These are phyloP conservation scores for Gisinianus flammeolus DNA, from an alignment of 2,888 invertebrate genomes.

Conservation along the genomic window DNA sequence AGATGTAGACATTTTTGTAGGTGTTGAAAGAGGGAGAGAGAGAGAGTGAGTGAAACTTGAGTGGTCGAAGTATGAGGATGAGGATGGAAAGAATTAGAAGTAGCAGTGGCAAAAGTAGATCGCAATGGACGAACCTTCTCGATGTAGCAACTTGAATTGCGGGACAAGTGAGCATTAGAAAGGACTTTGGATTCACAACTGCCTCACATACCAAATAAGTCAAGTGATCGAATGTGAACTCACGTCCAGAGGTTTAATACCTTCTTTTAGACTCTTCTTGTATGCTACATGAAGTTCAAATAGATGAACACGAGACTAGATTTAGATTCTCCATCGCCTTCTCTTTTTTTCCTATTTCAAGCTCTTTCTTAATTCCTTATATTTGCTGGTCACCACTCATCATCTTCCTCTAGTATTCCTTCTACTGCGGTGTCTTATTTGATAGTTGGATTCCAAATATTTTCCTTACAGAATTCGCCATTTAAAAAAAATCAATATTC, in stretches of 20 bases:
- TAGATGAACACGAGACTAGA: not conserved
- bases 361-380: not conserved
- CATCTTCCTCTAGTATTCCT: not conserved
- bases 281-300: not conserved
- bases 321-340: too few species aligned
- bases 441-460: too few species aligned
- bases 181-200: not conserved
- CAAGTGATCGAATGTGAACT: not conserved
- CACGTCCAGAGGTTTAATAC: not conserved
- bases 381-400: not conserved
- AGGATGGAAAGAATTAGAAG: too few species aligned
- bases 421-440: not conserved
- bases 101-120: not conserved
- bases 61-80: not conserved
- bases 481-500: too few species aligned
- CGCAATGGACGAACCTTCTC: not conserved
- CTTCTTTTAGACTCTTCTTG: not conserved
- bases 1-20: not conserved
- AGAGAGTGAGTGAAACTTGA: not conserved
- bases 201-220: constrained; percentile 8
- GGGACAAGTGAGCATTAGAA: constrained; percentile 12
- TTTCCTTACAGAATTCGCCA: too few species aligned
- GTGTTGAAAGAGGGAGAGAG: not conserved
- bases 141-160: constrained; percentile 2
- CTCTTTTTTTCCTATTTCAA: not conserved